phyloP scores from a whole-genome alignment of 2,113 vertebrate genomes.

The Silurus asotus region DNA sequence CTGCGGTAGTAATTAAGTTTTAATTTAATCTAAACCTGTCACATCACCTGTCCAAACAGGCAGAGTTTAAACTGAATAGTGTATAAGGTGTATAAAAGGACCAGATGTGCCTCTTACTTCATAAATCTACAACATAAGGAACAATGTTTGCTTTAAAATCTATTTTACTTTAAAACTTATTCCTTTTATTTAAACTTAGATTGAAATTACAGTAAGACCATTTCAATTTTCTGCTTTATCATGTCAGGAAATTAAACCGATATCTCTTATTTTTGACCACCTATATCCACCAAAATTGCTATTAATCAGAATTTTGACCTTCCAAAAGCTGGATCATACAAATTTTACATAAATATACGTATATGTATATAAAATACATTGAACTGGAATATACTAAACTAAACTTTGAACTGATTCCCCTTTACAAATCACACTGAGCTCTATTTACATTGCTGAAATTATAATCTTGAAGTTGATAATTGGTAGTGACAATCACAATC shows the following conservation, averaged over 20 bases:
- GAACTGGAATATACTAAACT: too few species aligned
- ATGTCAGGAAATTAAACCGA: not conserved
- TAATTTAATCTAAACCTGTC: not conserved
- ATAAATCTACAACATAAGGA: not conserved
- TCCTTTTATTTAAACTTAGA: too few species aligned
- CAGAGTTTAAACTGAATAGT: not conserved
- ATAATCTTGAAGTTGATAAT: slow-evolving; percentile 32
- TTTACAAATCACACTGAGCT: slow-evolving; percentile 28
- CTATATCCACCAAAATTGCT: not conserved
- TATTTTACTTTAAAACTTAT: not conserved
- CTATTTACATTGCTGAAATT: slow-evolving; percentile 20
- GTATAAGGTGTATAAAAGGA: not conserved
- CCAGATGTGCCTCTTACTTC: not conserved
- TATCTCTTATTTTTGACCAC: not conserved
- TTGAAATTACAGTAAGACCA: too few species aligned
- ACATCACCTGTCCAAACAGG: not conserved
- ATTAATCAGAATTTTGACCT: not conserved
- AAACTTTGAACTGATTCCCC: not conserved
- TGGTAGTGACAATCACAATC: slow-evolving; percentile 48
- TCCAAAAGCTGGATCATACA: not conserved
- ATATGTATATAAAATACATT: too few species aligned
- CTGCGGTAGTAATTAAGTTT: not conserved
- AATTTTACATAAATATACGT: too few species aligned
- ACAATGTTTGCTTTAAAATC: not conserved
- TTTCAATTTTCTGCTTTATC: not conserved